These are phyloP conservation scores for Etia nguti DNA, from an alignment of 2,113 vertebrate genomes.

Conservation along the genomic window DNA sequence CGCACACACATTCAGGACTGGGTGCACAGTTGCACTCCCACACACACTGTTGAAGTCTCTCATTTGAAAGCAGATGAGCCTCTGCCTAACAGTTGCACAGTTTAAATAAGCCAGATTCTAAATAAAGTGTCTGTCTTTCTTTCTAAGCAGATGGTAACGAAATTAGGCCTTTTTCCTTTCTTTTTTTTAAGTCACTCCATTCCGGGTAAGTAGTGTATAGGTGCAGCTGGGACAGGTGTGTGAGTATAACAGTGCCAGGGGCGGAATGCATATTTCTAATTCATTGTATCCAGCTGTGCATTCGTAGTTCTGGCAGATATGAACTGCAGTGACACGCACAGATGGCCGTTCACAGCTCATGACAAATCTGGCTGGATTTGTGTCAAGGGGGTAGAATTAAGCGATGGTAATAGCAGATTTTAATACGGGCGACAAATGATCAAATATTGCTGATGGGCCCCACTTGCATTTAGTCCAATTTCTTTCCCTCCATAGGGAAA, in stretches of 20 bases:
- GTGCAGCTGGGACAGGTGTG: constrained; percentile 50
- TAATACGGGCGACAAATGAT: neutral
- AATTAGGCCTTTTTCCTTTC: constrained; percentile 14
- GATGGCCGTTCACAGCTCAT: neutral
- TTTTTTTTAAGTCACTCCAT: neutral
- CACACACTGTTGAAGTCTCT: neutral
- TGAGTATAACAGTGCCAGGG: constrained; percentile 17
- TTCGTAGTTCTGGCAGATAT: constrained; percentile 14
- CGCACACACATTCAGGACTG: neutral
- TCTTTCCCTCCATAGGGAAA: neutral
- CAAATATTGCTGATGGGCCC: neutral
- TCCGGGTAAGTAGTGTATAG: constrained; percentile 5
- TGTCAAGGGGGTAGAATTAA: neutral
- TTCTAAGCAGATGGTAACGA: constrained; percentile 48
- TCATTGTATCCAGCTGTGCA: constrained; percentile 48
- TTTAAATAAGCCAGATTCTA: constrained; percentile 15
- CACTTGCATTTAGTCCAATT: neutral
- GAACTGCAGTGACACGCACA: neutral
- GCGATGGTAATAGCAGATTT: neutral
- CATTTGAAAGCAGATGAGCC: constrained; percentile 4
- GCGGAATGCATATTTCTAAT: constrained; percentile 18
- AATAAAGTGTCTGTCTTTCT: constrained; percentile 19
- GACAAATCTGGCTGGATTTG: constrained; percentile 20
- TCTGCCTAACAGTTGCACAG: neutral
- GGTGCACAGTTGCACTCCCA: neutral